Percentiles rank a stretch among this genome's conserved stretches.
Evolutionary conservation across 2,797 vertebrate genomes (phyloP).

Genomic region (Nasua narica): DNA sequence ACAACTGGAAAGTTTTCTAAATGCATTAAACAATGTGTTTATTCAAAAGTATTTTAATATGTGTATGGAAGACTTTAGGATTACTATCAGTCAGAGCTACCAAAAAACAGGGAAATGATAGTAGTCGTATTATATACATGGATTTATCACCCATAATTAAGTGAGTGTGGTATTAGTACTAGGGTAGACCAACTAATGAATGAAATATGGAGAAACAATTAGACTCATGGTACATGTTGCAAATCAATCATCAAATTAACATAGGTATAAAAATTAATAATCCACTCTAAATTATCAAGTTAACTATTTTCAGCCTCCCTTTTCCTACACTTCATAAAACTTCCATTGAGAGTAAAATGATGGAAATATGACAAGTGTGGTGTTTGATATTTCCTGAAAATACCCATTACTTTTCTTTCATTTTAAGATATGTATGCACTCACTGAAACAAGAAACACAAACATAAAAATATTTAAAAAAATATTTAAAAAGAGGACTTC

Average conservation of each 20-base stretch:
- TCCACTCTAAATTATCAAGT: background rate
- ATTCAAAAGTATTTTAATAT: background rate
- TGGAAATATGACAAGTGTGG: background rate
- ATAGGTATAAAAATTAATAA: background rate
- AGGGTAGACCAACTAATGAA: background rate
- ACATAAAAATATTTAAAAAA: background rate
- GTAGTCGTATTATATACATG: background rate
- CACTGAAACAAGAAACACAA: background rate
- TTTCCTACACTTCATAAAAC: background rate
- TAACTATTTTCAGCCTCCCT: background rate
- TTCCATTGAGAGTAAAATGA: background rate
- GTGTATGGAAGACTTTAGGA: background rate
- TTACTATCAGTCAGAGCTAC: background rate
- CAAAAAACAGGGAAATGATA: background rate
- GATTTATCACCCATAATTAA: background rate
- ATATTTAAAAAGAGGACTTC: background rate
- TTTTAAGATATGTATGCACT: background rate
- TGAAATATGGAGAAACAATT: background rate
- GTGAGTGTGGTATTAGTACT: background rate
- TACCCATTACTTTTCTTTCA: background rate
- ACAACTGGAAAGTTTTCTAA: background rate
- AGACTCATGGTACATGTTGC: background rate
- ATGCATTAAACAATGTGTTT: background rate
- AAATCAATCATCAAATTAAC: background rate
- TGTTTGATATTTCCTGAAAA: background rate